A percentile compares a stretch with the other conserved stretches of the same genome.
phyloP scores from a whole-genome alignment of 2,888 invertebrate species.

The Leucozona laternaria region DNA sequence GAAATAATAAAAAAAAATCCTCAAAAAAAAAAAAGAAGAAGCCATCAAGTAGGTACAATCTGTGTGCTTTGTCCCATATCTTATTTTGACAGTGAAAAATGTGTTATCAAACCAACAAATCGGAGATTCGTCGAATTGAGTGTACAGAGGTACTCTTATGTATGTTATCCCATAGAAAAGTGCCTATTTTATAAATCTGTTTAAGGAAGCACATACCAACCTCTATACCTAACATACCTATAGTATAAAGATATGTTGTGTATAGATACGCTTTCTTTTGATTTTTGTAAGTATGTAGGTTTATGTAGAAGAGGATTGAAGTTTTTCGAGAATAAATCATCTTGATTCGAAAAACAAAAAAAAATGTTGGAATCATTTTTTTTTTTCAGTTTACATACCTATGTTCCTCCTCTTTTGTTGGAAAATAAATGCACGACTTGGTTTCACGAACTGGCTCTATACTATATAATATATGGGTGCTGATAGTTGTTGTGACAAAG shows the following conservation, averaged over 20 bases:
- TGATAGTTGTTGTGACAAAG: background rate
- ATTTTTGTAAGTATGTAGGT: slow-evolving; percentile 1
- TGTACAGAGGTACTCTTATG: slow-evolving; percentile 16
- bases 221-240: background rate
- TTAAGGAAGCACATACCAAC: slow-evolving; percentile 7
- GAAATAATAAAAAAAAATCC: slow-evolving; percentile 36
- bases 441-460: background rate
- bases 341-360: slow-evolving; percentile 2
- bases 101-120: slow-evolving; percentile 67
- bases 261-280: background rate
- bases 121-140: slow-evolving; percentile 35
- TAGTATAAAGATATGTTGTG: background rate
- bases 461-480: background rate
- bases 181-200: slow-evolving; percentile 49
- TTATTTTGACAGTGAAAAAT: slow-evolving; percentile 48
- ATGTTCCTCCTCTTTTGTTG: background rate
- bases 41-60: slow-evolving; percentile 65
- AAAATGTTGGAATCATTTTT: background rate
- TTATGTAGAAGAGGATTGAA: slow-evolving; percentile 8
- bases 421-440: background rate
- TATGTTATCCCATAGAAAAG: slow-evolving; percentile 29
- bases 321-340: slow-evolving; percentile 27
- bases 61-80: slow-evolving; percentile 64
- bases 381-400: background rate
- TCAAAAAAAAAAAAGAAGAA: slow-evolving; percentile 51